Evolutionary conservation across 2,113 vertebrate genomes (phyloP).

Genomic region (Petrocephalus microphthalmus): DNA sequence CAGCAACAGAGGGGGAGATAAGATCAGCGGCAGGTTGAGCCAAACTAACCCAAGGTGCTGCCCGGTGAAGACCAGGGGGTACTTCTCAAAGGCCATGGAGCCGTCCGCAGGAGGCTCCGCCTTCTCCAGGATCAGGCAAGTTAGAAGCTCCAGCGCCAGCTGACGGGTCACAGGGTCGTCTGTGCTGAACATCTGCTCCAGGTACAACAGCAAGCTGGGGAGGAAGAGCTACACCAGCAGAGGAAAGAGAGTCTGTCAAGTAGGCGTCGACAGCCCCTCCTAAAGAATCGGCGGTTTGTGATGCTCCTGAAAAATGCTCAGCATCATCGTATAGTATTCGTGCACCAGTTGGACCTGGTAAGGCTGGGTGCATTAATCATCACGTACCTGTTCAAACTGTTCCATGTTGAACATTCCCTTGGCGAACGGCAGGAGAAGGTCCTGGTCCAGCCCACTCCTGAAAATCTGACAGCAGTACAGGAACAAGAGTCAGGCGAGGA

Average conservation of each 20-base stretch:
- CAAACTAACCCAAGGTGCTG: constrained; percentile 59
- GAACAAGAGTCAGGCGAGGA: not conserved
- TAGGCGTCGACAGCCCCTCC: not conserved
- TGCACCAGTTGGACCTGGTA: not conserved
- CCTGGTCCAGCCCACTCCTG: constrained; percentile 59
- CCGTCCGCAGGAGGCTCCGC: constrained; percentile 78
- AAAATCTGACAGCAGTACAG: constrained; percentile 63
- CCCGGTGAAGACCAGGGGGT: constrained; percentile 77
- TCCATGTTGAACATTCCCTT: constrained; percentile 84
- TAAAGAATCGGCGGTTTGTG: not conserved
- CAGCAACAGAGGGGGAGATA: not conserved
- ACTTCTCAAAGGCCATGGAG: constrained; percentile 89
- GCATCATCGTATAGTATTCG: not conserved
- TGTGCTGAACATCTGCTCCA: constrained; percentile 59
- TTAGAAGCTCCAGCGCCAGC: constrained; percentile 66
- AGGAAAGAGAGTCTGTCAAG: not conserved
- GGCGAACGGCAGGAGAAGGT: constrained; percentile 74
- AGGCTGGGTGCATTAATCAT: not conserved
- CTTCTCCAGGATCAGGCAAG: constrained; percentile 83
- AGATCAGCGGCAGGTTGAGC: not conserved
- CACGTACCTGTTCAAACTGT: constrained; percentile 82
- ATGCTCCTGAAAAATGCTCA: not conserved
- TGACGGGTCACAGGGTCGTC: constrained; percentile 51
- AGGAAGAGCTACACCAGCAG: constrained; percentile 70
- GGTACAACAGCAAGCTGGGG: constrained; percentile 73